phyloP scores from a whole-genome alignment of 2,888 invertebrate genomes.

The Adelognathus sp. region DNA sequence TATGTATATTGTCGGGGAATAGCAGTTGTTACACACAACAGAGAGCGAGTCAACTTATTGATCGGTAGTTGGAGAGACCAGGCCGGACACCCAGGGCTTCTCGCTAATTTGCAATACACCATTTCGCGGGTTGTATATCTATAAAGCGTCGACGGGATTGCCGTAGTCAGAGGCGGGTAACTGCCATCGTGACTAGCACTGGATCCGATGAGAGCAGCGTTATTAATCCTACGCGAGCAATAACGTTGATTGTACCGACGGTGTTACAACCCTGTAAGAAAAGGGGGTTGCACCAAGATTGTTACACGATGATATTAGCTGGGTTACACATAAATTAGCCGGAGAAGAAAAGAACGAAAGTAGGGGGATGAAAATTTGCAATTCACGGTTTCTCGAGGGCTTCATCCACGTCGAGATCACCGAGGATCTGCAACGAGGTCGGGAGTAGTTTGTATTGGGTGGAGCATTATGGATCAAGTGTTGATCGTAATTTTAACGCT shows the following conservation, averaged over 20 bases:
- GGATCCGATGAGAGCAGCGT: not conserved
- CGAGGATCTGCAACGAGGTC: not conserved
- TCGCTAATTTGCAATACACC: conserved; percentile 49
- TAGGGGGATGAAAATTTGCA: not conserved
- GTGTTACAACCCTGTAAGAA: not conserved
- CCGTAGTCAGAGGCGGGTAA: not conserved
- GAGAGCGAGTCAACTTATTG: conserved; percentile 44
- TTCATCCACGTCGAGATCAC: not conserved
- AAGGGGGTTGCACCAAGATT: not conserved
- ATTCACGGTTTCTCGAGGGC: not conserved
- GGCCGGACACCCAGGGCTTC: conserved; percentile 40
- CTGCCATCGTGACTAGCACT: not conserved
- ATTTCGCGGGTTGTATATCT: conserved; percentile 16
- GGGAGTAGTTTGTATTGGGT: not conserved
- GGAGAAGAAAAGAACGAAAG: not conserved
- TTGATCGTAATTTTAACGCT: not conserved
- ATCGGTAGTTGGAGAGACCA: conserved; percentile 37
- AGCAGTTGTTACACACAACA: conserved; percentile 4
- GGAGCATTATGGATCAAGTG: not conserved
- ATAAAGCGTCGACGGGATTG: conserved; percentile 14
- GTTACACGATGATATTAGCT: not conserved
- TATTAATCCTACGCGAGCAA: conserved; percentile 6
- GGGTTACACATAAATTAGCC: not conserved
- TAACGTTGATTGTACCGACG: not conserved
- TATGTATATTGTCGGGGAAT: not conserved